Evolutionary conservation across 2,797 vertebrate genomes (phyloP).

Genomic region (Calcarius lapponicus): DNA sequence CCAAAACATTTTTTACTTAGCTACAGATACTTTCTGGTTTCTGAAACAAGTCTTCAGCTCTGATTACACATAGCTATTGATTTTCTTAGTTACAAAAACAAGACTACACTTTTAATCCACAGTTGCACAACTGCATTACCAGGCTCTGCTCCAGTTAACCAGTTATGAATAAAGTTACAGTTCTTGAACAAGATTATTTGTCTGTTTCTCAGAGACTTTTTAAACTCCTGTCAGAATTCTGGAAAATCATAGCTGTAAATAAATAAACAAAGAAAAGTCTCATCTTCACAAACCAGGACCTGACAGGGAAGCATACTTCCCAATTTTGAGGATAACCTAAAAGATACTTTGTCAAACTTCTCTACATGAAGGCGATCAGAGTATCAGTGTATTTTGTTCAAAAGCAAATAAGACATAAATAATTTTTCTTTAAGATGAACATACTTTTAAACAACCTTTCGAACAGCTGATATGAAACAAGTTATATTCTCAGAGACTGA

Average conservation of each 20-base stretch:
- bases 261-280: not conserved
- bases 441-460: not conserved
- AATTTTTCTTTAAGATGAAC: not conserved
- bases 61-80: conserved; percentile 50
- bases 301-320: not conserved
- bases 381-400: not conserved
- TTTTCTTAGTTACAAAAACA: conserved; percentile 35
- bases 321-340: not conserved
- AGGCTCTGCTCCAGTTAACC: conserved; percentile 37
- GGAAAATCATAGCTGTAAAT: not conserved
- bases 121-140: conserved; percentile 45
- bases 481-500: not conserved
- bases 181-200: not conserved
- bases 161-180: conserved; percentile 39
- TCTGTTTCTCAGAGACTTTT: conserved; percentile 14
- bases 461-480: not conserved
- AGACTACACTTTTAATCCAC: conserved; percentile 15
- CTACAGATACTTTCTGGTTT: conserved; percentile 54
- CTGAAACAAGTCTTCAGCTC: conserved; percentile 35
- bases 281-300: not conserved
- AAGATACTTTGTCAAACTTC: not conserved
- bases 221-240: not conserved
- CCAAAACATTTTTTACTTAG: conserved; percentile 66
- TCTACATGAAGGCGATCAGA: not conserved
- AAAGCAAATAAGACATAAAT: not conserved